Conservation (phyloP, 2,888 invertebrate genomes). For the Thysanoteuthis rhombus region DNA sequence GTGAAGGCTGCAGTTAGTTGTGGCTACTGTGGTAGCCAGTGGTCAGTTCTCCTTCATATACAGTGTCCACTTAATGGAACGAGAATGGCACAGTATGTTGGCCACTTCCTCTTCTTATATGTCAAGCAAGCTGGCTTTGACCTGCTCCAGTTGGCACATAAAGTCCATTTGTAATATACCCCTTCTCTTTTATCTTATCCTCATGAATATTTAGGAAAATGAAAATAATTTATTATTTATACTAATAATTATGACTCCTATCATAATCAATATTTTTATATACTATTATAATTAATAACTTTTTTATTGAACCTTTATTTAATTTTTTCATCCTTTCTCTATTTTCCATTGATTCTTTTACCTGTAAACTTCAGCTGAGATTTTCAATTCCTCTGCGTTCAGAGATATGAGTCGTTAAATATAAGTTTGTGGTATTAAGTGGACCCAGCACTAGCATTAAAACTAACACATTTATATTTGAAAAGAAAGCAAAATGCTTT, state of each 20-base stretch:
- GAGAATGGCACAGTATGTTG: not conserved
- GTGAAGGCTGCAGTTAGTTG: not conserved
- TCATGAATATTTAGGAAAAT: not conserved
- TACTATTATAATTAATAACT: not conserved
- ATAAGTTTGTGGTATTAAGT: not conserved
- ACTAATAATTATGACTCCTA: not conserved
- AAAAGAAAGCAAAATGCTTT: too few species aligned
- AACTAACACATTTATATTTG: not conserved
- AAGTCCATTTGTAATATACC: conserved; percentile 12
- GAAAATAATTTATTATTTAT: not conserved
- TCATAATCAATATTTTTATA: conserved; percentile 12
- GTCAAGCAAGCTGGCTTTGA: not conserved
- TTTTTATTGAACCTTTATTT: not conserved
- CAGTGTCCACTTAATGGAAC: not conserved
- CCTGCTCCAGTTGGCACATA: not conserved
- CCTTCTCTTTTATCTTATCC: not conserved
- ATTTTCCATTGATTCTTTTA: not conserved
- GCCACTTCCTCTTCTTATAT: not conserved
- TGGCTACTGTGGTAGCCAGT: conserved; percentile 12
- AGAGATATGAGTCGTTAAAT: not conserved
- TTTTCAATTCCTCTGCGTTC: conserved; percentile 12
- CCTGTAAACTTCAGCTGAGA: conserved; percentile 12
- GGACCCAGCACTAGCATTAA: conserved; percentile 12
- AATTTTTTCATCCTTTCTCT: not conserved
- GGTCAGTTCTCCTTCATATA: not conserved